Evolutionary conservation across 1,140 invertebrate species (phyloP).

Genomic region (Achatina immaculata): DNA sequence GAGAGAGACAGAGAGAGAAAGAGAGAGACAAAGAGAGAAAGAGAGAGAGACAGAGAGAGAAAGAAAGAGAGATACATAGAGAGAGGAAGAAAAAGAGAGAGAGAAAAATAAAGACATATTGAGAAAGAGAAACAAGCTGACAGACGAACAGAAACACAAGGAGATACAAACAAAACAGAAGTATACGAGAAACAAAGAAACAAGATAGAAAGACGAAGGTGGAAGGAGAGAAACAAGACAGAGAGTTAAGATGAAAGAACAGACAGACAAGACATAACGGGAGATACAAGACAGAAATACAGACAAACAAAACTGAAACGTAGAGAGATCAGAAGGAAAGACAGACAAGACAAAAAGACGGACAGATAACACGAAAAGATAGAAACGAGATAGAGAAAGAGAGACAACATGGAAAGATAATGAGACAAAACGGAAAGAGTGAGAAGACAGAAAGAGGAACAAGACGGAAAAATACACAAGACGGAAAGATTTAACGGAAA

Average conservation of each 20-base stretch:
- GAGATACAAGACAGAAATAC: neutral
- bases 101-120: too few relatives aligned
- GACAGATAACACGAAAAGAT: neutral
- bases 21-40: too few relatives aligned
- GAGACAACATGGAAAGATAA: neutral
- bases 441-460: neutral
- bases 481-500: neutral
- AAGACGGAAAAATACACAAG: neutral
- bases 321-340: neutral
- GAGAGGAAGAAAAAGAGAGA: too few relatives aligned
- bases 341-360: neutral
- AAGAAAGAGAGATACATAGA: too few relatives aligned
- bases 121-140: slow-evolving; percentile 6
- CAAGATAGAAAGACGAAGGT: neutral
- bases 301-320: neutral
- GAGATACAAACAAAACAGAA: neutral
- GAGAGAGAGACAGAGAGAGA: too few relatives aligned
- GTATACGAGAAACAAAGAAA: neutral
- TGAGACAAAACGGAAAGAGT: neutral
- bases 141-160: slow-evolving; percentile 7
- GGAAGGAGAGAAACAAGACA: neutral
- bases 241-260: neutral
- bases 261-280: neutral
- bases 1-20: neutral
- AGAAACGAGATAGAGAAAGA: slow-evolving; percentile 1